A percentile compares a stretch with the other conserved stretches of the same genome.
Conservation (phyloP, 2,888 invertebrate genomes). For the Plebejus anna region DNA sequence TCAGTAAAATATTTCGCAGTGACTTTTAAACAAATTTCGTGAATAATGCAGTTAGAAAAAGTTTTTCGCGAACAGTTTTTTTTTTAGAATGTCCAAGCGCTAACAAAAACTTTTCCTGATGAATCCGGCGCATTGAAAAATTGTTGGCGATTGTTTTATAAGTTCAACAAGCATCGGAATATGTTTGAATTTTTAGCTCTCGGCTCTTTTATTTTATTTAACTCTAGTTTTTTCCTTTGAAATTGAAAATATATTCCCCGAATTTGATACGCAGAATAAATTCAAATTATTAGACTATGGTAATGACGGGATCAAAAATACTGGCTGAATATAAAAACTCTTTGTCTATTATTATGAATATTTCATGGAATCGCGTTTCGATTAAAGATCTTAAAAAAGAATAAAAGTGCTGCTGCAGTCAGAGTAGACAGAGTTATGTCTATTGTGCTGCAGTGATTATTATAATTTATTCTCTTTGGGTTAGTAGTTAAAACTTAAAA, state of each 20-base stretch:
- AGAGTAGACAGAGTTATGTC: no score
- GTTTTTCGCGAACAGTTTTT: slow-evolving; percentile 43
- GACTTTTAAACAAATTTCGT: slow-evolving; percentile 33
- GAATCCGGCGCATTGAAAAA: slow-evolving; percentile 46
- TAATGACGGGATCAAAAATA: slow-evolving; percentile 11
- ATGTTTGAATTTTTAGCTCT: slow-evolving; percentile 31
- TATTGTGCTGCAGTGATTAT: no score
- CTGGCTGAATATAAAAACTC: slow-evolving; percentile 6
- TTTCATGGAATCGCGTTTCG: neutral
- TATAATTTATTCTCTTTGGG: no score
- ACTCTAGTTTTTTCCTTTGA: slow-evolving; percentile 6
- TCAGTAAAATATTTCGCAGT: neutral
- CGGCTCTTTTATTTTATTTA: slow-evolving; percentile 24
- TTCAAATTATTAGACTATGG: slow-evolving; percentile 15
- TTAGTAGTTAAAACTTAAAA: no score
- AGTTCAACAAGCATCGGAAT: slow-evolving; percentile 30
- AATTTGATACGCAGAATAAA: slow-evolving; percentile 14
- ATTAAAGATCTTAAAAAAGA: neutral
- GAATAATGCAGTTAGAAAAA: slow-evolving; percentile 49
- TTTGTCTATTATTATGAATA: slow-evolving; percentile 13
- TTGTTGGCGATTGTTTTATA: slow-evolving; percentile 41
- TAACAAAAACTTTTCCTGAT: slow-evolving; percentile 45
- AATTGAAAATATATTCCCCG: slow-evolving; percentile 16
- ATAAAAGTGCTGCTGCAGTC: neutral
- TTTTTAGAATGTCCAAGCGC: slow-evolving; percentile 39